These are phyloP conservation scores for Podarcis lilfordi DNA, from an alignment of 2,797 vertebrate species.

Conservation along the genomic window DNA sequence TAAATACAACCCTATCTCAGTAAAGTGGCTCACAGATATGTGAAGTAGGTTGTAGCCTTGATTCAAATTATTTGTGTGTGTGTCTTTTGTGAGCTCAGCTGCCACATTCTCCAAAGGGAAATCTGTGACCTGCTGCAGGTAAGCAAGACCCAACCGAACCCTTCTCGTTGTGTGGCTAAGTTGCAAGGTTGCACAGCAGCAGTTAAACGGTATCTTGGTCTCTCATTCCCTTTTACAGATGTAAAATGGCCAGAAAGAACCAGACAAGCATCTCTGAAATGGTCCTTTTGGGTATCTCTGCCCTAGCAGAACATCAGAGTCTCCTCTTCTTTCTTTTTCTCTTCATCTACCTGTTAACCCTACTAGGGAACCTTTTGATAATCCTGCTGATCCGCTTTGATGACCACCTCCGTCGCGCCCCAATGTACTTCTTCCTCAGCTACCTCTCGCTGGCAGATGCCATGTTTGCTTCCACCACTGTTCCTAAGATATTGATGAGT, in stretches of 20 bases:
- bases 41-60: too few relatives aligned
- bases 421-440: conserved; percentile 66
- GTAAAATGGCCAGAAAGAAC: conserved; percentile 7
- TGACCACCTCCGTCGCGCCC: conserved; percentile 36
- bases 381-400: conserved; percentile 50
- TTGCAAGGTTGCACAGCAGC: neutral
- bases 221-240: neutral
- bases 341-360: conserved; percentile 53
- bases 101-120: neutral
- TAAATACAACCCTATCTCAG: neutral
- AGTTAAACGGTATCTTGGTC: neutral
- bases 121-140: neutral
- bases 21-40: neutral
- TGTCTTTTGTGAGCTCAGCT: neutral
- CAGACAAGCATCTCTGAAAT: conserved; percentile 36
- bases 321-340: conserved; percentile 55
- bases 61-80: neutral
- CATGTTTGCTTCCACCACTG: conserved; percentile 58
- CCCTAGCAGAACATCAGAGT: neutral
- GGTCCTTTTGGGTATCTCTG: conserved; percentile 58
- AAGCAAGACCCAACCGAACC: neutral
- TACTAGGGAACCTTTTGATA: conserved; percentile 61
- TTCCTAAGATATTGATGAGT: conserved; percentile 60
- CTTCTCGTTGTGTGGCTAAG: neutral
- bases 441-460: conserved; percentile 67